These are phyloP conservation scores for Marasmarcha lunaedactyla DNA, from an alignment of 2,888 invertebrate species.

Conservation along the genomic window DNA sequence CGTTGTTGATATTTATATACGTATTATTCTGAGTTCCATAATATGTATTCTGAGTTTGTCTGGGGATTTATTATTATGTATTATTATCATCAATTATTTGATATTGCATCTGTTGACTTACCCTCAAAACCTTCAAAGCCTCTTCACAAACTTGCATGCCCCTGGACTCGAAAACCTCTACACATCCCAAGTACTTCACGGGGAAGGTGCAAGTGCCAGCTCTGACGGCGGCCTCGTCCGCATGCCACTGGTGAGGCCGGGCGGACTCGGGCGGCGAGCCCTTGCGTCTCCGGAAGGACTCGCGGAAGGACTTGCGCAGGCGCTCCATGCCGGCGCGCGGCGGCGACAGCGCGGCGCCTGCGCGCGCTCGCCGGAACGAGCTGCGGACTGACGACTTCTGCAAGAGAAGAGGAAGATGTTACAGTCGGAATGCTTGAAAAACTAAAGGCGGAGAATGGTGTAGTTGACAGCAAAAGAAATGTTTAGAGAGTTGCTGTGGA, in stretches of 20 bases:
- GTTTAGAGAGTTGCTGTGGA: too few species aligned
- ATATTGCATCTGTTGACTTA: too few species aligned
- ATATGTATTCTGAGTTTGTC: too few species aligned
- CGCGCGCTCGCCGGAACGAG: slow-evolving; percentile 58
- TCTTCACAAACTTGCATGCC: slow-evolving; percentile 99
- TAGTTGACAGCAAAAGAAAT: too few species aligned
- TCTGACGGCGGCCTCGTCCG: slow-evolving; percentile 96
- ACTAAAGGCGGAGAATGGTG: too few species aligned
- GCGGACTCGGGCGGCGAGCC: slow-evolving; percentile 89
- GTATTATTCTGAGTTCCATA: too few species aligned
- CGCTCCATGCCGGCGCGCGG: slow-evolving; percentile 83
- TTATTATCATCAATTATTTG: too few species aligned
- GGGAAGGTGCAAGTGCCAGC: slow-evolving; percentile 97
- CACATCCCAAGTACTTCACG: slow-evolving; percentile 98
- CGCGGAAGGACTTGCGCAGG: slow-evolving; percentile 88
- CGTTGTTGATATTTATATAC: too few species aligned
- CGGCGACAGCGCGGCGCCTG: slow-evolving; percentile 58
- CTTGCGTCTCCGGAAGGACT: slow-evolving; percentile 94
- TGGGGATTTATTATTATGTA: too few species aligned
- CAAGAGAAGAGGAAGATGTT: slow-evolving; percentile 15
- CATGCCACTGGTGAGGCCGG: slow-evolving; percentile 98
- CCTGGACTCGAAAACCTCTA: slow-evolving; percentile 98
- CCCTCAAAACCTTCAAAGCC: slow-evolving; percentile 95
- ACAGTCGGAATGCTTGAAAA: not conserved
- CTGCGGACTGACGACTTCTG: slow-evolving; percentile 64